Evolutionary conservation across 2,888 invertebrate genomes (phyloP).

Genomic region (Vannuccia rotundouncinata): DNA sequence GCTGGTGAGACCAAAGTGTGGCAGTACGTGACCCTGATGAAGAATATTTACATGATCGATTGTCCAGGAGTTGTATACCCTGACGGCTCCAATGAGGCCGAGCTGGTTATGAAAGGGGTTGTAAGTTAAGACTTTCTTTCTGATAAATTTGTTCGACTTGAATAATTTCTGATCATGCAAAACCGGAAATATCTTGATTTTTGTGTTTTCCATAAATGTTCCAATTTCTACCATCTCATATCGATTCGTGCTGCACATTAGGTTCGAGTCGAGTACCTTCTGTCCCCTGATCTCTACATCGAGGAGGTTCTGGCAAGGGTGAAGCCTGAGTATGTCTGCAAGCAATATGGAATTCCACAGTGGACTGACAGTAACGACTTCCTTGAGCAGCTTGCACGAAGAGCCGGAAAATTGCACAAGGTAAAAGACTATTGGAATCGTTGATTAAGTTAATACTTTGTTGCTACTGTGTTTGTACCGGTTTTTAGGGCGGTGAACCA

Average conservation of each 20-base stretch:
- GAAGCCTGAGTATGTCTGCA: conserved; percentile 74
- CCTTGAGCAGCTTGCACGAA: conserved; percentile 77
- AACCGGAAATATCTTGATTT: too few relatives aligned
- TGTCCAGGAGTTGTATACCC: conserved; percentile 98
- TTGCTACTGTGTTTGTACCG: too few relatives aligned
- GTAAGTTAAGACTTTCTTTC: too few relatives aligned
- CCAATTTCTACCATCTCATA: conserved; percentile 77
- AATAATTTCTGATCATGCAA: too few relatives aligned
- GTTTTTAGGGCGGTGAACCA: too few relatives aligned
- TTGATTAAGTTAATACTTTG: conserved; percentile 81
- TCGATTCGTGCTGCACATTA: conserved; percentile 79
- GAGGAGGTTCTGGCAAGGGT: conserved; percentile 76
- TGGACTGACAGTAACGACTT: conserved; percentile 67
- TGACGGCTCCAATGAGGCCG: conserved; percentile 71
- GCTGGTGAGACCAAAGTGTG: conserved; percentile 83
- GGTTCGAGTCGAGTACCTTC: conserved; percentile 83
- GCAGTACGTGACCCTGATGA: conserved; percentile 98
- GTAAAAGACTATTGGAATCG: conserved; percentile 92
- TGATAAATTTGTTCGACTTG: too few relatives aligned
- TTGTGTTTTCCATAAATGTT: conserved; percentile 83
- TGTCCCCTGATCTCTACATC: conserved; percentile 89
- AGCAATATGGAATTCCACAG: background rate
- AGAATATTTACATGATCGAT: conserved; percentile 88
- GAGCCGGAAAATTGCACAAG: conserved; percentile 81
- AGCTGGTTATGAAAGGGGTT: conserved; percentile 91